Conservation (phyloP, 2,113 vertebrate species). For the Morone chrysops region DNA sequence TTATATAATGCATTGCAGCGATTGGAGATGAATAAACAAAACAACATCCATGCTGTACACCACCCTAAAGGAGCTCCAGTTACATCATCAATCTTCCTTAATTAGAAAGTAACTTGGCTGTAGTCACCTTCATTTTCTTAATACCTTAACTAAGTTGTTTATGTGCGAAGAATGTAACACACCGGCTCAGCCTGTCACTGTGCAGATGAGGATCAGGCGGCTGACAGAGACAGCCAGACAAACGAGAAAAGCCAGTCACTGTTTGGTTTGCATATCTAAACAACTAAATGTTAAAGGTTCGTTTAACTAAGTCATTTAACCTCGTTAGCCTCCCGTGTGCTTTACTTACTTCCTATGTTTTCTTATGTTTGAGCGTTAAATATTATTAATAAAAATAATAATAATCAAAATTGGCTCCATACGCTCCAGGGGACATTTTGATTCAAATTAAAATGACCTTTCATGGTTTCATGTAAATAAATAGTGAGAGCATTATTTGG, state of each 20-base stretch:
- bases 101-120: neutral
- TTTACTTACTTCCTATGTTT: neutral
- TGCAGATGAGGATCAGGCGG: slow-evolving; percentile 2
- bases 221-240: slow-evolving; percentile 55
- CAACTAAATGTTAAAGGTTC: neutral
- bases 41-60: no score
- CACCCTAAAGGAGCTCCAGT: neutral
- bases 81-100: neutral
- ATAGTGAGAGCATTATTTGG: neutral
- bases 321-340: neutral
- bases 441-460: neutral
- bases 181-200: neutral
- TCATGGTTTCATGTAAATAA: neutral
- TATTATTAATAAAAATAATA: no score
- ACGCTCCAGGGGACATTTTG: no score
- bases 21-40: no score
- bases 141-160: neutral
- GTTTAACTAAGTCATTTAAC: neutral
- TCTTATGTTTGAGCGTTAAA: neutral
- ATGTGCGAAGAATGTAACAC: slow-evolving; percentile 21
- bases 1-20: no score
- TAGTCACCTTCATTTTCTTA: neutral
- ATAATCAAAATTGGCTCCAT: neutral
- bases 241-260: slow-evolving; percentile 80
- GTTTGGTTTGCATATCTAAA: slow-evolving; percentile 1